These are phyloP conservation scores for Aviceda subcristata DNA, from an alignment of 2,113 vertebrate genomes.

Conservation along the genomic window DNA sequence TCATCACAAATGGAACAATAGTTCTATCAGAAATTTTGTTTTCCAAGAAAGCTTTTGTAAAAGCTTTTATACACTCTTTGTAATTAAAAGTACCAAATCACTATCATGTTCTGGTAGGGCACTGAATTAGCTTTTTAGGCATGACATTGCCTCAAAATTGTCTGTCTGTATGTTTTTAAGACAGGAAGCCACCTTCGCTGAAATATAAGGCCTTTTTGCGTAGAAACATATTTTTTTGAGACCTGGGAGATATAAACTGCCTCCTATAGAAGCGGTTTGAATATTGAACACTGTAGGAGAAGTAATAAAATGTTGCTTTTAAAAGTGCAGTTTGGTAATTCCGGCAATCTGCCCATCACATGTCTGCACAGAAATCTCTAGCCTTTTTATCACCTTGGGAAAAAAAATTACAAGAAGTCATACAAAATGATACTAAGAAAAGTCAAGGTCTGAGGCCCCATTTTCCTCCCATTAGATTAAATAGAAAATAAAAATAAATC, in stretches of 20 bases:
- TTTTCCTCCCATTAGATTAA: slow-evolving; percentile 8
- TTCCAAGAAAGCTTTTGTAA: background rate
- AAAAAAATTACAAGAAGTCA: background rate
- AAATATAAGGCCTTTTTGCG: background rate
- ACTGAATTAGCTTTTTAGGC: background rate
- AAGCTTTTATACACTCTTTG: background rate
- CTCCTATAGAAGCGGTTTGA: background rate
- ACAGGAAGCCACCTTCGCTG: background rate
- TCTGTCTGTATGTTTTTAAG: background rate
- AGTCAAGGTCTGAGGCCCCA: slow-evolving; percentile 20
- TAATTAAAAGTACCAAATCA: background rate
- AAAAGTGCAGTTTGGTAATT: background rate
- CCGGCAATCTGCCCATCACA: background rate
- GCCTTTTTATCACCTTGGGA: background rate
- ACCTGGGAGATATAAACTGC: background rate
- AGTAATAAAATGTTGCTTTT: background rate
- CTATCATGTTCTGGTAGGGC: background rate
- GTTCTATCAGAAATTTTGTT: background rate
- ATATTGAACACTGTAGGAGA: background rate
- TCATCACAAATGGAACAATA: background rate
- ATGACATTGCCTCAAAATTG: background rate
- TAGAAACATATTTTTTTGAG: background rate
- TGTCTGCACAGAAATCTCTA: background rate
- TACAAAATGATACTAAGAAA: background rate
- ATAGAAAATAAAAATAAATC: slow-evolving; percentile 56